Percentiles rank a stretch among this genome's conserved stretches.
phyloP scores from a whole-genome alignment of 2,113 vertebrate species.

The Epinephelus lanceolatus region DNA sequence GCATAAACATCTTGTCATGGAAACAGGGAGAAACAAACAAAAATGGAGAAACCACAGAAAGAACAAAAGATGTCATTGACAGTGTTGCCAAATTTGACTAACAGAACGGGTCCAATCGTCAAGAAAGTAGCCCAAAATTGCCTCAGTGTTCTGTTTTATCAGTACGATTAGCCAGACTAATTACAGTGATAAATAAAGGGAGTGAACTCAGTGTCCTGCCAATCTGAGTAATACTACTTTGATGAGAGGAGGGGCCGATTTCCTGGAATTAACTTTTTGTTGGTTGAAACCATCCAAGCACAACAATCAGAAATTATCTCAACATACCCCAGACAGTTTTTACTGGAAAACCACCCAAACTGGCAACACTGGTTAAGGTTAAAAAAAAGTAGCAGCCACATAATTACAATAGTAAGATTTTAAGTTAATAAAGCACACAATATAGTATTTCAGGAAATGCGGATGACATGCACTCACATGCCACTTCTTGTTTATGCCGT shows the following conservation, averaged over 20 bases:
- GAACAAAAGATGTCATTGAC: no score
- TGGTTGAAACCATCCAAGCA: not conserved
- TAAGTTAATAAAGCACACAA: not conserved
- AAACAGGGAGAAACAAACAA: not conserved
- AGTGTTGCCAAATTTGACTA: no score
- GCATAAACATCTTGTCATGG: no score
- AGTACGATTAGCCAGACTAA: no score
- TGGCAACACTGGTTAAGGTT: not conserved
- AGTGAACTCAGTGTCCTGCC: not conserved
- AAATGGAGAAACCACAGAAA: not conserved
- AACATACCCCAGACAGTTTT: not conserved
- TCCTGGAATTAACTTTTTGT: not conserved
- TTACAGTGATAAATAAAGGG: no score
- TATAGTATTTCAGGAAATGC: not conserved
- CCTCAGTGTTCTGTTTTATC: no score
- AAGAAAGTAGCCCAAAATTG: no score
- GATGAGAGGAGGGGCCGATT: not conserved
- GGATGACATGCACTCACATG: constrained; percentile 29
- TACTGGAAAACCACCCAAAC: not conserved
- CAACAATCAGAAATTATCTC: no score
- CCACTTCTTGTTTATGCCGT: constrained; percentile 3
- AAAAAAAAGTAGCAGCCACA: not conserved
- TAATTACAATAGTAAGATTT: not conserved
- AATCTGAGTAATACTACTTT: not conserved
- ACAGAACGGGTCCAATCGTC: no score